Conservation (phyloP, 2,113 vertebrate genomes). For the Psilopsiagon aurifrons region DNA sequence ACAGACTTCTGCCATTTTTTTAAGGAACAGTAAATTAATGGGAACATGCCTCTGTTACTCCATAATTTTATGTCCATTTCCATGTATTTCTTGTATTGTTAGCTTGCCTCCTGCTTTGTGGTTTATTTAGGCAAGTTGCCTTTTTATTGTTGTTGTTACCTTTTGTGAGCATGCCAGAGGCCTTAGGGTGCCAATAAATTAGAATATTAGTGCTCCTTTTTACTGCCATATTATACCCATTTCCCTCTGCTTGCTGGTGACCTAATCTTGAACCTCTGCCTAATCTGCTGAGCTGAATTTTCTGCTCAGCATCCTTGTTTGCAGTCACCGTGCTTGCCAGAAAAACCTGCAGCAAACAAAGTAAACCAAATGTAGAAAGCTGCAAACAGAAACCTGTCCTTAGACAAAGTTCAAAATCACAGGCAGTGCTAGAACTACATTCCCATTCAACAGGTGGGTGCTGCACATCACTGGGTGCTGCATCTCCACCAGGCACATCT, state of each 20-base stretch:
- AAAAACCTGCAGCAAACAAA: conserved; percentile 18
- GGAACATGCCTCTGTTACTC: not conserved
- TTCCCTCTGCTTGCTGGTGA: not conserved
- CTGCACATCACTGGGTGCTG: not conserved
- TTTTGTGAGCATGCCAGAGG: not conserved
- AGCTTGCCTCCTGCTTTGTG: not conserved
- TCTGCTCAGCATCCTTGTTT: conserved; percentile 9
- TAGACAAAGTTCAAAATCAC: conserved; percentile 23
- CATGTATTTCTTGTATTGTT: not conserved
- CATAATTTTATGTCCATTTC: not conserved
- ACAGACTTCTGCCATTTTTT: not conserved
- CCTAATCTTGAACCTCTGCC: conserved; percentile 11
- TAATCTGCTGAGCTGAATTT: not conserved
- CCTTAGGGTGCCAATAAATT: not conserved
- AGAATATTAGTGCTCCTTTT: not conserved
- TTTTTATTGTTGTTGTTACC: not conserved
- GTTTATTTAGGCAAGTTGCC: conserved; percentile 1
- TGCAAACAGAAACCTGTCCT: conserved; percentile 36
- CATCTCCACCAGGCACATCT: not conserved
- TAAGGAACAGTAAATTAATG: not conserved
- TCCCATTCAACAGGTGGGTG: not conserved
- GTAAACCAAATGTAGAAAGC: not conserved
- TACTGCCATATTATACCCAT: not conserved
- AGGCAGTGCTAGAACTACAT: not conserved
- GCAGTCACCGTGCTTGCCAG: not conserved